Base-by-base conservation (phyloP, 2,113 vertebrate species). In the Willisornis vidua region DNA sequence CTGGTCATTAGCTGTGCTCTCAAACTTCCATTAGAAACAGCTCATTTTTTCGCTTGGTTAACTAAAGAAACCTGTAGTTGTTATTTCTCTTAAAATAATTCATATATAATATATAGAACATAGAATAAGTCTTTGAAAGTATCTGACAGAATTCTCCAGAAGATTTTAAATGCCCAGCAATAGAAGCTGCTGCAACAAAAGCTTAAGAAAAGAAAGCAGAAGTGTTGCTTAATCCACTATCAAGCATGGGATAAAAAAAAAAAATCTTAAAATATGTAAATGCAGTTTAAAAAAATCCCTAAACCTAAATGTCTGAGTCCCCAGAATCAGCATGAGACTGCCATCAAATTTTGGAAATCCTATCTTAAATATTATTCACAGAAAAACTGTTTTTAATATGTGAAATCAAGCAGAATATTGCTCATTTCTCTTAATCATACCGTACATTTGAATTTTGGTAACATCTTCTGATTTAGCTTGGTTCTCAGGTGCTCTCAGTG, bases 401-500 rank as follows among this genome's bases (percentile, higher is more conserved):
- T 45, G 20, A 23, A 74, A 41, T 98, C 97, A 96, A 97, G 89
- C 33, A 73, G 24, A 48, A 37, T 74, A 63, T 46, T 93, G 73
- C 39, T 96, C 88, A 94, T 71, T 77, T 97, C 94, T 97, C 91
- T 97, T 97, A 89, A 28, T 95, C 19, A 51, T 96, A 89, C 97
- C 97, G 88, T 82, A 93, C 80, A 93, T 76, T 76, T 97, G 46
- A 9, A 19, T 57, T 95, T 82, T 95, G 85, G 33, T 82, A 94
- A 91, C 87, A 83, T 71, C 97, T 91, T 98, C 98, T 28, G 85
- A 39, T 91, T 98, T 98, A 49, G 96, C 96, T 90, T 98, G 98
- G 92, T 98, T 98, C 52, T 98, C 70, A 0, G 98, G 52, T 0
- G 97, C 98, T 98, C 99, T 99, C 93, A 98, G 98, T 55, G 98